Evolutionary conservation across 1,140 invertebrate genomes (phyloP), one percentile per base, ranked within the genome.

Genomic region (Dreissena polymorpha): DNA sequence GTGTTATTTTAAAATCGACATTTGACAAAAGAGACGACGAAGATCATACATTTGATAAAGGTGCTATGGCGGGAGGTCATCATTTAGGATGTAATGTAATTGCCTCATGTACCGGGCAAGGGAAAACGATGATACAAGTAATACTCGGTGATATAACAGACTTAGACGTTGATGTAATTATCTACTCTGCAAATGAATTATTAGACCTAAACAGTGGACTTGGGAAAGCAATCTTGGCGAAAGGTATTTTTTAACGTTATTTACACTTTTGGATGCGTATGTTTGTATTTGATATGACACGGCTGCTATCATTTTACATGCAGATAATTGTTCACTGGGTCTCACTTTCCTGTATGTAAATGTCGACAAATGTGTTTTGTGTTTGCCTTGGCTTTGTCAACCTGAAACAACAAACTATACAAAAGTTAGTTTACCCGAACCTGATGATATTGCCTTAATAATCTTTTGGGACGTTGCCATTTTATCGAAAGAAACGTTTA

Each of bases 171-270:
- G 77, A 71, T 27, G 29, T 79, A 18, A 18, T 79, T 60, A 51
- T 79, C 10, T 70, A 79, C 23, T n/a, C 77, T 69, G 65, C 77
- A n/a, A 51, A 79, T 63, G 65, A 70, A 16, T 70, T 70, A 29
- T 13, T 79, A 7, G 27, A 53, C 49, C 50, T 79, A 14, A 57
- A 65, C 60, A 68, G 77, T 57, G 77, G 67, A 57, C 68, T 79
- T 7, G 77, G 77, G 39, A 79, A 70, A 71, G 68, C 55, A 25
- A 18, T 79, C 23, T 18, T 70, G 12, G 29, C 25, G 23, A 79
- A 79, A 79, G 77, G 77, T 79, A 55, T 73, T 10, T 18, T 18
- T 39, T 5, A 39, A 39, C 8, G 39, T 39, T 39, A 39, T 39
- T 39, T 39, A 8, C 39, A 39, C 39, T 39, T 39, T n/a, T 5